Percentiles rank a stretch among this genome's conserved stretches.
Evolutionary conservation across 2,113 vertebrate genomes (phyloP).

Genomic region (Scomber japonicus): DNA sequence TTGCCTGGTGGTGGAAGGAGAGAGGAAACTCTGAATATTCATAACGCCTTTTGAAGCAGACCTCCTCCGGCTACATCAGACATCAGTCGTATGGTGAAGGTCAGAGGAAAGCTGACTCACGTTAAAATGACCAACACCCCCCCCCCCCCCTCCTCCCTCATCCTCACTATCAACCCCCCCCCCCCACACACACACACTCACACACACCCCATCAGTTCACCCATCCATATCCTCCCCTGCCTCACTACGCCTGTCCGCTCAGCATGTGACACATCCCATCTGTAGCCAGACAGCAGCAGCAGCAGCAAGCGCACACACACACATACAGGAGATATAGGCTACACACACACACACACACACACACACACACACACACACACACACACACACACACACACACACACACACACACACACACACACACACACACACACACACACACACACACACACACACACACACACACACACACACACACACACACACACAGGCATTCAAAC

Average conservation of each 20-base stretch:
- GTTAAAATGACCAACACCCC: conserved; percentile 44
- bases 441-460: no score
- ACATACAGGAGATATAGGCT: background rate
- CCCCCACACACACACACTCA: background rate
- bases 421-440: no score
- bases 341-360: no score
- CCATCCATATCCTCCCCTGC: conserved; percentile 1
- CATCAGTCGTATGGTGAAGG: conserved; percentile 62
- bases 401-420: no score
- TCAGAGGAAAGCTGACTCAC: conserved; percentile 70
- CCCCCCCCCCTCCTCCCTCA: background rate
- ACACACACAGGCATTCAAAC: conserved; percentile 4
- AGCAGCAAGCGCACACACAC: background rate
- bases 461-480: background rate
- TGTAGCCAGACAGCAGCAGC: conserved; percentile 54
- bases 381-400: no score
- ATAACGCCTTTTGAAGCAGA: conserved; percentile 57
- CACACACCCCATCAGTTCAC: conserved; percentile 11
- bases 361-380: background rate
- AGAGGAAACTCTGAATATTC: conserved; percentile 68
- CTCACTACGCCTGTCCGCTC: conserved; percentile 51
- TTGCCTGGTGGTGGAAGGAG: conserved; percentile 44
- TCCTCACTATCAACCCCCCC: background rate
- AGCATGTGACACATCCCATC: conserved; percentile 69
- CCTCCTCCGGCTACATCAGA: conserved; percentile 54